phyloP scores from a whole-genome alignment of 2,113 vertebrate species.

The Corydoras sp. region DNA sequence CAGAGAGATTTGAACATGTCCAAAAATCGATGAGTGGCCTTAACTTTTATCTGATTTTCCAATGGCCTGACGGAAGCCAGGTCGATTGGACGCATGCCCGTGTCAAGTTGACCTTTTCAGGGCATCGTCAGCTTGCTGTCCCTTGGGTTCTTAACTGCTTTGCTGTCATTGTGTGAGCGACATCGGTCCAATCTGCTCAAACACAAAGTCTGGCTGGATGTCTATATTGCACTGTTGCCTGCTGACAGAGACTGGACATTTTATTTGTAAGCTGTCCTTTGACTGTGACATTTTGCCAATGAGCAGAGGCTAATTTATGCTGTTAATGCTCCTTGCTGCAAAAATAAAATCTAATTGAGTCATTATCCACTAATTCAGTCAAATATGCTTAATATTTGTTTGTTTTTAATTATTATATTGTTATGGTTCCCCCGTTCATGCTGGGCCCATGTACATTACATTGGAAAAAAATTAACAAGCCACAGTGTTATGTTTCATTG shows the following conservation, averaged over 20 bases:
- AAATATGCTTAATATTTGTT: no score
- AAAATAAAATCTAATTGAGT: slow-evolving; percentile 99
- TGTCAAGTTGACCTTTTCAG: slow-evolving; percentile 99
- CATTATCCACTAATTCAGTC: slow-evolving; percentile 86
- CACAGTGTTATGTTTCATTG: no score
- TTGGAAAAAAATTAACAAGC: no score
- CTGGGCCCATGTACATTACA: no score
- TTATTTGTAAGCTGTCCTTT: slow-evolving; percentile 99
- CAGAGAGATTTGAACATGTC: slow-evolving; percentile 48
- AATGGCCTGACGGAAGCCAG: slow-evolving; percentile 67
- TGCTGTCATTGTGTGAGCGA: slow-evolving; percentile 95
- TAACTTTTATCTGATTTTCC: slow-evolving; percentile 48
- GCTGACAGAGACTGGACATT: slow-evolving; percentile 97
- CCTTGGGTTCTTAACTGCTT: slow-evolving; percentile 81
- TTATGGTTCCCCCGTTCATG: no score
- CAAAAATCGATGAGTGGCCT: slow-evolving; percentile 65
- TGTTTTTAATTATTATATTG: no score
- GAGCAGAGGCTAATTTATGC: slow-evolving; percentile 99
- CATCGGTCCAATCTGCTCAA: slow-evolving; percentile 97
- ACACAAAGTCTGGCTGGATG: slow-evolving; percentile 99
- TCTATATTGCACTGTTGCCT: slow-evolving; percentile 94
- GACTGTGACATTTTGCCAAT: slow-evolving; percentile 95
- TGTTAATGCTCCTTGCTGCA: slow-evolving; percentile 95
- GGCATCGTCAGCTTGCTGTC: slow-evolving; percentile 82
- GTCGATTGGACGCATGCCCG: slow-evolving; percentile 94